Conservation (phyloP, 2,888 invertebrate genomes). For the Lysandra bellargus region DNA sequence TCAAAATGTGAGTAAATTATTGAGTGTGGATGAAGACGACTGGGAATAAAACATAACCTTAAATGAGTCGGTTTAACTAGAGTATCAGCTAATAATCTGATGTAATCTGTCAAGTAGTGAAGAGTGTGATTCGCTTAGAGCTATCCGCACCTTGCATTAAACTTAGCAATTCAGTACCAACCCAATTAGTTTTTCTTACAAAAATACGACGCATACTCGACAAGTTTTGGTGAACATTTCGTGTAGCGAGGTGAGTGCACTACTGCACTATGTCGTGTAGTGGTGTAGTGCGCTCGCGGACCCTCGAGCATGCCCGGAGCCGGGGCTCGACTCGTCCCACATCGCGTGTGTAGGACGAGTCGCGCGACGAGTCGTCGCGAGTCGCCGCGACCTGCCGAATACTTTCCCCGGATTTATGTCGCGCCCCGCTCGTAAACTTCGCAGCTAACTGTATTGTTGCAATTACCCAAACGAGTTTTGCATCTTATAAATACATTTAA, state of each 20-base stretch:
- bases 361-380: not conserved
- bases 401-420: conserved; percentile 2
- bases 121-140: too few relatives aligned
- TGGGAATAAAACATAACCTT: not conserved
- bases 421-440: not conserved
- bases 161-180: not conserved
- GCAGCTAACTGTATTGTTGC: not conserved
- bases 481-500: not conserved
- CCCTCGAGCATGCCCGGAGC: not conserved
- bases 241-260: not conserved
- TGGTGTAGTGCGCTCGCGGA: not conserved
- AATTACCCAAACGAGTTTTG: not conserved
- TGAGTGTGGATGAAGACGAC: not conserved
- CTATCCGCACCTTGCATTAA: too few relatives aligned
- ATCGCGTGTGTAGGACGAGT: not conserved
- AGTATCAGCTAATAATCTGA: too few relatives aligned
- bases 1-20: not conserved
- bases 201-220: not conserved
- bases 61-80: not conserved
- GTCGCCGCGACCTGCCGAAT: not conserved
- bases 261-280: not conserved
- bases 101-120: too few relatives aligned
- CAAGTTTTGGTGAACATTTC: not conserved
- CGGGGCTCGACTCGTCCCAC: not conserved
- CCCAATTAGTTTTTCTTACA: not conserved